Evolutionary conservation across 35 echinoderm and acorn worm genomes (phyloP), one percentile per base, ranked within the genome.

Genomic region (Acanthaster planci): DNA sequence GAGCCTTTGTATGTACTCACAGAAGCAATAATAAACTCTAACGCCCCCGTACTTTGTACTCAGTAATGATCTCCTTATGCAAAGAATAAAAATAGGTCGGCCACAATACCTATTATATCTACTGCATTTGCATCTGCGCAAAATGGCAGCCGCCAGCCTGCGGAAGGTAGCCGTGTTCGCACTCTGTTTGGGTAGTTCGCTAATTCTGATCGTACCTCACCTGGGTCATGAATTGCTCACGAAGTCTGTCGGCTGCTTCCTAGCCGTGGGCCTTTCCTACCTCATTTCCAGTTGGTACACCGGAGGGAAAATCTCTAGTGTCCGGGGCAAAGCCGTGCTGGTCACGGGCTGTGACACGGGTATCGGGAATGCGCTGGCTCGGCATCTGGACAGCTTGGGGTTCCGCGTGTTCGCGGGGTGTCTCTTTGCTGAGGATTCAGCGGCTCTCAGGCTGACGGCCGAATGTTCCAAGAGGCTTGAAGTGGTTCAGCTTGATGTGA

Each of bases 281-380:
- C 9, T 38, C 58, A 14, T 58, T 52, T 6, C 81, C 53, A 9
- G 81, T 55, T 2, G 58, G 36, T 83, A 57, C 81, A 58, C 51
- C 37, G 32, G 38, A 17, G 32, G 58, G 30, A 59, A 34, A 56
- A 83, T 54, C 81, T 1, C 26, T 39, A 83, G 18, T 35, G 81
- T 59, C 64, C 64, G 64, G 64, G 64, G 64, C 64, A 91, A 86
- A 67, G 89, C 89, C 35, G 84, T 91, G 1, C 77, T 91, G 22
- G 76, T 93, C 7, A 93, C 91, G 26, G 92, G 92, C 39, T 94
- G 92, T 55, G 92, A 94, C 58, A 94, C 87, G 7, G 92, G 92
- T 5, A 80, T 94, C 51, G 92, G 92, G 23, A 72, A 94, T 52
- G 82, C 83, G 7, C 83, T 94, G 15, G 92, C 87, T 52, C 76